Evolutionary conservation across 2,797 vertebrate species (phyloP).

Genomic region (Pseudochaenichthys georgianus): DNA sequence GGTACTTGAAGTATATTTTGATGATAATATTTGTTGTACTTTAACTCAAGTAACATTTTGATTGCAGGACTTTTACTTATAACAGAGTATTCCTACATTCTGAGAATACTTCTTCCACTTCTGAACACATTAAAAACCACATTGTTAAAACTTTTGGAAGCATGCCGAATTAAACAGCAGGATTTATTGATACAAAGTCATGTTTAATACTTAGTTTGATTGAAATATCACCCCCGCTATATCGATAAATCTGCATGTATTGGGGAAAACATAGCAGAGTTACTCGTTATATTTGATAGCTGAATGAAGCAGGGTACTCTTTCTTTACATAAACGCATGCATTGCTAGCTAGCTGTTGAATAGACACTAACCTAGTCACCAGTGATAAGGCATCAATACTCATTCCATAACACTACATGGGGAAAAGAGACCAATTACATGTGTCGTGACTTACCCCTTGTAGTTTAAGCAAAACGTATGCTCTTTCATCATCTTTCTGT

Average conservation of each 20-base stretch:
- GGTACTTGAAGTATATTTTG: too few relatives aligned
- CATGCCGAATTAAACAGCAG: not conserved
- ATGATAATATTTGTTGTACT: too few relatives aligned
- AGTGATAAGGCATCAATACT: not conserved
- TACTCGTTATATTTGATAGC: not conserved
- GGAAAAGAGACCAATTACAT: not conserved
- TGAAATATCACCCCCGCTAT: fast-evolving
- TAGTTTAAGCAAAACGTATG: not conserved
- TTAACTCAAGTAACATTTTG: too few relatives aligned
- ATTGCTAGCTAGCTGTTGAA: not conserved
- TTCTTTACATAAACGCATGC: not conserved
- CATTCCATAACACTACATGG: not conserved
- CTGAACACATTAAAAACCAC: too few relatives aligned
- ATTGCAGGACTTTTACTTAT: too few relatives aligned
- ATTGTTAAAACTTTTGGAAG: too few relatives aligned
- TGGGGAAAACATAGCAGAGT: not conserved
- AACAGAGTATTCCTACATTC: too few relatives aligned
- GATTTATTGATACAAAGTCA: fast-evolving
- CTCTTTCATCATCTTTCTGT: conserved; percentile 13
- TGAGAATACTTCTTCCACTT: too few relatives aligned
- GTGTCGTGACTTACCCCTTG: conserved; percentile 46
- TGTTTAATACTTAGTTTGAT: not conserved
- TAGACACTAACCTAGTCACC: not conserved
- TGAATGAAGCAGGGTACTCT: too few relatives aligned
- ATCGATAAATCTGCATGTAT: not conserved